A percentile compares a stretch with the other conserved stretches of the same genome.
phyloP scores from a whole-genome alignment of 2,797 vertebrate genomes.

The Coregonus sp. region DNA sequence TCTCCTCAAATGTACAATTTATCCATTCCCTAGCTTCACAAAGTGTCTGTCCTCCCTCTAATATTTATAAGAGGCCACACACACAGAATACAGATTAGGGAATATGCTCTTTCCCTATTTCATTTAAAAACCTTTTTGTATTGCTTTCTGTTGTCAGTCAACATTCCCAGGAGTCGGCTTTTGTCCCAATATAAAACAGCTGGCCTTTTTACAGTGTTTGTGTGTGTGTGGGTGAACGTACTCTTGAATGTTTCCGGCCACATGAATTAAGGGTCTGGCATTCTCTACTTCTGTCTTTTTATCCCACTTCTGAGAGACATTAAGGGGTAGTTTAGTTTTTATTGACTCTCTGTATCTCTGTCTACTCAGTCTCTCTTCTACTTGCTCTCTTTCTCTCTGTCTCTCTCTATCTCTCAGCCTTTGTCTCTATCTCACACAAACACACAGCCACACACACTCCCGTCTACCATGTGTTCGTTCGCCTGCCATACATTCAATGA shows the following conservation, averaged over 20 bases:
- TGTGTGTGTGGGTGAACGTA: conserved; percentile 10
- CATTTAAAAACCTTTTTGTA: conserved; percentile 59
- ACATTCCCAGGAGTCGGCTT: conserved; percentile 60
- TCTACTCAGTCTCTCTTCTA: conserved; percentile 45
- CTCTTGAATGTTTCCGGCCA: conserved; percentile 37
- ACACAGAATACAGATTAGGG: conserved; percentile 70
- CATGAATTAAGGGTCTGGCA: conserved; percentile 52
- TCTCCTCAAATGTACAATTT: conserved; percentile 72
- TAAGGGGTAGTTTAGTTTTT: conserved; percentile 67
- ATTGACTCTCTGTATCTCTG: conserved; percentile 66
- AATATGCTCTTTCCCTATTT: conserved; percentile 55
- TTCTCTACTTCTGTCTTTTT: conserved; percentile 58
- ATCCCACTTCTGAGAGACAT: conserved; percentile 68
- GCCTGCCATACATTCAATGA: conserved; percentile 52
- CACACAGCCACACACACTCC: not conserved
- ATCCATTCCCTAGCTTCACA: conserved; percentile 58
- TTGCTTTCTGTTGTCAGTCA: conserved; percentile 56
- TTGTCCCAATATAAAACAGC: conserved; percentile 58
- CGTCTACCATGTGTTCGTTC: conserved; percentile 37
- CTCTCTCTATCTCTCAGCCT: not conserved
- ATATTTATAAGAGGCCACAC: conserved; percentile 73
- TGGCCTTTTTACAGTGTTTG: conserved; percentile 60
- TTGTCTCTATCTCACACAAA: not conserved
- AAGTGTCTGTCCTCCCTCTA: conserved; percentile 69
- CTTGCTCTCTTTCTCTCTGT: conserved; percentile 7